Evolutionary conservation across 2,888 invertebrate genomes (phyloP), one percentile per base, ranked within the genome.

Genomic region (Margaritifera margaritifera): DNA sequence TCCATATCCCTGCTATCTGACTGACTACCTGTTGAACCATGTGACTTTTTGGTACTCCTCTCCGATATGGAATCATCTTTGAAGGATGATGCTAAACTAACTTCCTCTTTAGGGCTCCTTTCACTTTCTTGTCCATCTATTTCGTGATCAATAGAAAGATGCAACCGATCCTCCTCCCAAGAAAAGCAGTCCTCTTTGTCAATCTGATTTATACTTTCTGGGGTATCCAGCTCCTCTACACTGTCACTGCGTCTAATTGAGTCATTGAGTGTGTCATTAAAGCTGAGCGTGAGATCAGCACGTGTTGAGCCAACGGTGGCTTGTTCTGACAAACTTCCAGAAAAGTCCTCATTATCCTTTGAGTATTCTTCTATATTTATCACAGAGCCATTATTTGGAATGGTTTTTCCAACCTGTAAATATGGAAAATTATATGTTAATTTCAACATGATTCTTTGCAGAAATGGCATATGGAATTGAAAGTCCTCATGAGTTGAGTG

Each of bases 121-220:
- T 77, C 75, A 3, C 75, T 71, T 22, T 69, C 66, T 20, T 67
- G 66, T 22, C 69, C 68, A 55, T 64, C 62, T 65, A 72, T 69
- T 50, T 72, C 73, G 4, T 62, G 66, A 63, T 72, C 80, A 55
- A 87, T 85, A n/a, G 84, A 69, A 57, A 89, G 75, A 20, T 86
- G 79, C 22, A 87, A 71, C 53, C 80, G 79, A 70, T 87, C 88
- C 22, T 86, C 86, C 62, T 87, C 86, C 85, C 86, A 87, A 6
- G 84, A 87, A 64, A 87, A 87, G 67, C 85, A 84, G 64, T 87
- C 87, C 64, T 87, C 87, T 24, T 74, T 75, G 63, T 87, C 87
- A 31, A 87, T 87, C 63, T 84, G 79, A 64, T 75, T 80, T 55
- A 87, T 83, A 68, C 85, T 84, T 69, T 87, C 87, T 11, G 87